phyloP scores from a whole-genome alignment of 2,113 vertebrate genomes.

The Passer montanus region DNA sequence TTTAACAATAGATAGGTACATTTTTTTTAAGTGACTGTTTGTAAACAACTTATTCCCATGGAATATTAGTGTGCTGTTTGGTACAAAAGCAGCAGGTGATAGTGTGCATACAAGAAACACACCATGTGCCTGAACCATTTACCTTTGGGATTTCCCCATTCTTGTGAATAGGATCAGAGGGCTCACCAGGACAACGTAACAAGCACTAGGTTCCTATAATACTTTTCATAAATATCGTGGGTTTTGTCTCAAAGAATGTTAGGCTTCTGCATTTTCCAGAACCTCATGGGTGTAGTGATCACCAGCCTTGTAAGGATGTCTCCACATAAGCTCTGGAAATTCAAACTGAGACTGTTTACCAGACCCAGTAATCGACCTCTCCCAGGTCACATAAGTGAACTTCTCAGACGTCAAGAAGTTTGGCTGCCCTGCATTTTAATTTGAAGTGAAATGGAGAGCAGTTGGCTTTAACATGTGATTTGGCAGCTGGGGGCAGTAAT shows the following conservation, averaged over 20 bases:
- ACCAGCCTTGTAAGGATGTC: neutral
- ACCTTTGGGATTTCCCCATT: neutral
- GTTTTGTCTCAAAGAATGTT: neutral
- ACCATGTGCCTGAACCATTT: neutral
- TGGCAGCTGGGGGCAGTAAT: constrained; percentile 36
- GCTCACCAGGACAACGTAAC: neutral
- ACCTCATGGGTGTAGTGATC: neutral
- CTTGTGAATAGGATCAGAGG: neutral
- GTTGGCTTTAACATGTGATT: constrained; percentile 34
- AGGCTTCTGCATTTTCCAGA: neutral
- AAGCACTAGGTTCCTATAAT: neutral
- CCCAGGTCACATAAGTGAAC: neutral
- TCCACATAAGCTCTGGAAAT: constrained; percentile 10
- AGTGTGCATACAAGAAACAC: neutral
- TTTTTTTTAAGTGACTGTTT: neutral
- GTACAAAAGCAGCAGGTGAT: neutral
- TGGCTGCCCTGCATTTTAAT: neutral
- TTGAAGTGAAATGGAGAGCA: constrained; percentile 15
- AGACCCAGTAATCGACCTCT: neutral
- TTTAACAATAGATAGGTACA: neutral
- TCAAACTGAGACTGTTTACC: neutral
- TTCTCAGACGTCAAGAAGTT: neutral
- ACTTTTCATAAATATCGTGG: neutral
- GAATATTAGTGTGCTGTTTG: neutral
- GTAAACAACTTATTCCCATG: neutral